Conservation (phyloP, 2,888 invertebrate species). For the Trissonchulus sp. region DNA sequence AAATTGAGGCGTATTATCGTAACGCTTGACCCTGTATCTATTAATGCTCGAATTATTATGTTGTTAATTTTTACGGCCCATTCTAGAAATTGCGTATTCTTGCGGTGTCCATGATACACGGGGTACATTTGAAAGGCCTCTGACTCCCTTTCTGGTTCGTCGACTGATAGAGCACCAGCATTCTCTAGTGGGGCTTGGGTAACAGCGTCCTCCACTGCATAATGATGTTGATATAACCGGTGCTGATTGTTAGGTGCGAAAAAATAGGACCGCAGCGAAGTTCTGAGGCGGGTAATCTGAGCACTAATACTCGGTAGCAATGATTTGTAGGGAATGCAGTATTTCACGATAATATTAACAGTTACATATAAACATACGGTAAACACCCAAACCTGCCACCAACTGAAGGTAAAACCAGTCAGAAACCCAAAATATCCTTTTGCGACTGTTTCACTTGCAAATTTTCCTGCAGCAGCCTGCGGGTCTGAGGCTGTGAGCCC, state of each 20-base stretch:
- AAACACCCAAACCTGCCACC: constrained; percentile 20
- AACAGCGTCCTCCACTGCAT: background rate
- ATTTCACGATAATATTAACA: background rate
- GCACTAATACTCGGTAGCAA: background rate
- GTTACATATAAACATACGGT: constrained; percentile 4
- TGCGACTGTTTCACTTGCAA: background rate
- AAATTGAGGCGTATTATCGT: background rate
- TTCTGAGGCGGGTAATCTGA: background rate
- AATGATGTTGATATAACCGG: background rate
- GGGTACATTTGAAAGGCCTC: background rate
- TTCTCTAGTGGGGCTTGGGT: background rate
- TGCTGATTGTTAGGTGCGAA: too few relatives aligned
- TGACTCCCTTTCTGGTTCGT: background rate
- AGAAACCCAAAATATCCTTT: constrained; percentile 11
- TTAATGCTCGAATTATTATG: background rate
- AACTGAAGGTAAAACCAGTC: background rate
- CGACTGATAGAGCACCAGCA: background rate
- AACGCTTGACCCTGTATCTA: constrained; percentile 6
- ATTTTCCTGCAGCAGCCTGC: background rate
- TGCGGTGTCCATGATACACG: background rate
- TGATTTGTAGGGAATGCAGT: background rate
- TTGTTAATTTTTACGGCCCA: background rate
- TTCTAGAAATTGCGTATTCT: background rate
- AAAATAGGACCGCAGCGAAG: background rate
- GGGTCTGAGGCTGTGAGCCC: background rate